Evolutionary conservation across 2,797 vertebrate species (phyloP).

Genomic region (Siniperca scherzeri): DNA sequence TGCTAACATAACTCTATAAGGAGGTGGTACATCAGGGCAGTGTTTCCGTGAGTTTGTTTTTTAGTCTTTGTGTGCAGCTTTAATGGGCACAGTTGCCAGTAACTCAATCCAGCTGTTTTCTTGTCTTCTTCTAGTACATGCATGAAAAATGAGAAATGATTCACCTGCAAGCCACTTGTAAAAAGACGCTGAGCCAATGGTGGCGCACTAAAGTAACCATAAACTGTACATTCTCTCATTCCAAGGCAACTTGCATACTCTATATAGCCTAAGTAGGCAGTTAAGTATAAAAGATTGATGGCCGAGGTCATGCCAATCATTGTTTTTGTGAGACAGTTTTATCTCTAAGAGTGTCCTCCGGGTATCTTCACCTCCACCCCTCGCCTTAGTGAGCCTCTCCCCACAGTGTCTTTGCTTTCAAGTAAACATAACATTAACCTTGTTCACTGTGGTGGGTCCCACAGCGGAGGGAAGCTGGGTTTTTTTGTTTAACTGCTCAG

Average conservation of each 20-base stretch:
- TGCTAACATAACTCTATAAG: not conserved
- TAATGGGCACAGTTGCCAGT: not conserved
- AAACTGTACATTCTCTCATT: conserved; percentile 39
- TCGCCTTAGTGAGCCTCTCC: not conserved
- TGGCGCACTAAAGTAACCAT: conserved; percentile 4
- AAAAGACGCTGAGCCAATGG: conserved; percentile 14
- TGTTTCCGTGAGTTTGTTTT: not conserved
- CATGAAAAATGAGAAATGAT: conserved; percentile 20
- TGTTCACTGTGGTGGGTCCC: conserved; percentile 48
- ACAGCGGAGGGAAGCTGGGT: not conserved
- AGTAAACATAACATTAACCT: conserved; percentile 18
- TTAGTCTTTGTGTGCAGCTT: not conserved
- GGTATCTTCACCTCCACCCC: conserved; percentile 21
- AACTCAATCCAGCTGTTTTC: conserved; percentile 13
- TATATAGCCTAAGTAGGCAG: not conserved
- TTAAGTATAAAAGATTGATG: conserved; percentile 8
- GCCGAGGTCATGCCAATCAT: not conserved
- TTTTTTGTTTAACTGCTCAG: not conserved
- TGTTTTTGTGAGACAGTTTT: conserved; percentile 53
- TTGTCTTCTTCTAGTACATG: not conserved
- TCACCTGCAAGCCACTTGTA: conserved; percentile 26
- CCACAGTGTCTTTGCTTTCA: conserved; percentile 16
- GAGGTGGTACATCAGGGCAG: not conserved
- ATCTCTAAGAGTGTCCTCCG: conserved; percentile 33
- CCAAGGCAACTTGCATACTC: not conserved